Evolutionary conservation across 2,113 vertebrate species (phyloP), one percentile per base, ranked within the genome.

Genomic region (Trinectes maculatus): DNA sequence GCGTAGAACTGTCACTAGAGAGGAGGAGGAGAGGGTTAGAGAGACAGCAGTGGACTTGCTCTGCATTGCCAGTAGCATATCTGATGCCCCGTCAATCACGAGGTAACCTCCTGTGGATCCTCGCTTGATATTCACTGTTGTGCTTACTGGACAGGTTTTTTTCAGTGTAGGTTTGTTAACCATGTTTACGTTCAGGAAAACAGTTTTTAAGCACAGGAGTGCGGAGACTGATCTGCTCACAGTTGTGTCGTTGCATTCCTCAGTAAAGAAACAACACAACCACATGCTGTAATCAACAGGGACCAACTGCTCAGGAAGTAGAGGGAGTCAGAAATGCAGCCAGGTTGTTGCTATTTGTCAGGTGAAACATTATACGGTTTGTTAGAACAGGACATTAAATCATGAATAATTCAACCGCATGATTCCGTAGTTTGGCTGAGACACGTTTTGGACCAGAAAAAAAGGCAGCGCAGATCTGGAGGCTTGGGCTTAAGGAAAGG

Each of bases 31-130:
- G 44, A 54, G 71, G 48, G 40, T 48, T 48, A 58, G 28, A 28
- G 56, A 86, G 80, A 89, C 73, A 84, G 77, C 12, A 8, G 69
- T 71, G 63, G 80, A 76, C 61, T 72, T 10, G 42, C 49, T 60
- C 33, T 63, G 64, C 75, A 51, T 47, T 44, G 77, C 48, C 53
- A 42, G 55, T 33, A 26, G 15, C 58, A 8, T 82, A 82, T 86
- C 79, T 82, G 80, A 85, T 86, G 71, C 19, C 34, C 37, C 71
- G 80, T 83, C 85, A 79, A 22, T 88, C 77, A 76, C 33, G 47
- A 7, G 64, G 36, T 63, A 64, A 77, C 65, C 74, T 52, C 25
- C 19, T 8, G 3, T 77, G 69, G 22, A 42, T 46, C 33, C 46
- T 15, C 10, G 63, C 68, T 78, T 66, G 33, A 73, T 7, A 71